These are phyloP conservation scores for Reticulitermes lucifugus DNA, from an alignment of 2,888 invertebrate genomes.

Conservation along the genomic window DNA sequence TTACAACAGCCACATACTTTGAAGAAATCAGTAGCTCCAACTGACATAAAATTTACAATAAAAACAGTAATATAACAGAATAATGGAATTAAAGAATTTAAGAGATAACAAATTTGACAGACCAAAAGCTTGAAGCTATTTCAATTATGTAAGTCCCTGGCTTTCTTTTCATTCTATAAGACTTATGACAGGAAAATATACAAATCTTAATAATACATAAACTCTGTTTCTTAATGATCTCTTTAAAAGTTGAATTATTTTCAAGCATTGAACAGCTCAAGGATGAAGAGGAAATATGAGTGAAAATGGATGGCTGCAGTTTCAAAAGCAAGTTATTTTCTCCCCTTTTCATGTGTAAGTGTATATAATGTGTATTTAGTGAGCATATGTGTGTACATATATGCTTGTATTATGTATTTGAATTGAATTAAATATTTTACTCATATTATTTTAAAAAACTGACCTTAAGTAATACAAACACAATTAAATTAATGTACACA, in stretches of 20 bases:
- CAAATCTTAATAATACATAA: not conserved
- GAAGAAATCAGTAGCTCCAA: not conserved
- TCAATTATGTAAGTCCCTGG: not conserved
- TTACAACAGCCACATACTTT: not conserved
- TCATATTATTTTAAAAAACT: not conserved
- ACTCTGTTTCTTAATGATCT: not conserved
- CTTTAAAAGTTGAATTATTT: not conserved
- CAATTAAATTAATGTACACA: not conserved
- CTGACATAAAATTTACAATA: not conserved
- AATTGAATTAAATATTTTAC: not conserved
- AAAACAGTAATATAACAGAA: not conserved
- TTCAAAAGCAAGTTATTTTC: not conserved
- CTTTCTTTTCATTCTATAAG: not conserved
- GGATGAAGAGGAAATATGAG: not conserved
- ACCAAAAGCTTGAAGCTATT: not conserved
- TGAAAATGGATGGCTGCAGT: conserved; percentile 3
- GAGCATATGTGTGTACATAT: not conserved
- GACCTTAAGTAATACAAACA: not conserved
- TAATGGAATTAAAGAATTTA: not conserved
- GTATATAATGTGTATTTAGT: not conserved
- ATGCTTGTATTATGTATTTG: not conserved
- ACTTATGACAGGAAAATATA: not conserved
- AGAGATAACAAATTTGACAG: not conserved
- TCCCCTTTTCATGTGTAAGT: not conserved
- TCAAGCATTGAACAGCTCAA: not conserved